Evolutionary conservation across 2,888 invertebrate species (phyloP).

Genomic region (Tillus elongatus): DNA sequence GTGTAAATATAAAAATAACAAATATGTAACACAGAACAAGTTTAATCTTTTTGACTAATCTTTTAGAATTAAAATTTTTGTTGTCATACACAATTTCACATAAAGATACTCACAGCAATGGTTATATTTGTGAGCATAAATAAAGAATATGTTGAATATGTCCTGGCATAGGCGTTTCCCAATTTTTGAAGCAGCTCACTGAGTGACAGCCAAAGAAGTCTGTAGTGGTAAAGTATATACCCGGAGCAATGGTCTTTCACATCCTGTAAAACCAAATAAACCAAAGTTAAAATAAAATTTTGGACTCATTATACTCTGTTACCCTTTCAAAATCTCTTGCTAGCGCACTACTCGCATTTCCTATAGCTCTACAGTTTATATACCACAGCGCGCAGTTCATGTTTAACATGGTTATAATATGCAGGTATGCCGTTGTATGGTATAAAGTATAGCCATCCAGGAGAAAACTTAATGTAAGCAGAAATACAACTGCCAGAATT

Average conservation of each 20-base stretch:
- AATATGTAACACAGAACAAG: too few species aligned
- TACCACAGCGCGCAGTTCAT: slow-evolving; percentile 67
- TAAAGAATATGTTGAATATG: slow-evolving; percentile 57
- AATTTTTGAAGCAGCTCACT: slow-evolving; percentile 56
- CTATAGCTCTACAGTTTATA: slow-evolving; percentile 58
- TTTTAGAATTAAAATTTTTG: too few species aligned
- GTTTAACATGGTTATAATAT: slow-evolving; percentile 62
- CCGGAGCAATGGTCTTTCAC: slow-evolving; percentile 48
- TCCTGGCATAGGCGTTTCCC: slow-evolving; percentile 59
- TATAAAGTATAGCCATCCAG: slow-evolving; percentile 55
- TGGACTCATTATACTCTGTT: too few species aligned
- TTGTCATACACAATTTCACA: too few species aligned
- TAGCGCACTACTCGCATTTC: slow-evolving; percentile 46
- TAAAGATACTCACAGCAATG: slow-evolving; percentile 49
- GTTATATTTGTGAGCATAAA: slow-evolving; percentile 63
- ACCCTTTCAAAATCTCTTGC: slow-evolving; percentile 38
- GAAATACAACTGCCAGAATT: slow-evolving; percentile 50
- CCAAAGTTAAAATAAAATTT: too few species aligned
- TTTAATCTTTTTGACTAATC: too few species aligned
- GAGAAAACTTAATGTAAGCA: slow-evolving; percentile 51
- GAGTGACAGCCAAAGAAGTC: slow-evolving; percentile 55
- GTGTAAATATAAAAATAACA: too few species aligned
- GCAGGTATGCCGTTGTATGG: slow-evolving; percentile 55
- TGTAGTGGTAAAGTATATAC: slow-evolving; percentile 51
- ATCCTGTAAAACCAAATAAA: too few species aligned